Percentiles rank a stretch among this genome's conserved stretches.
Evolutionary conservation across 2,113 vertebrate species (phyloP).

Genomic region (Hydropotes inermis): DNA sequence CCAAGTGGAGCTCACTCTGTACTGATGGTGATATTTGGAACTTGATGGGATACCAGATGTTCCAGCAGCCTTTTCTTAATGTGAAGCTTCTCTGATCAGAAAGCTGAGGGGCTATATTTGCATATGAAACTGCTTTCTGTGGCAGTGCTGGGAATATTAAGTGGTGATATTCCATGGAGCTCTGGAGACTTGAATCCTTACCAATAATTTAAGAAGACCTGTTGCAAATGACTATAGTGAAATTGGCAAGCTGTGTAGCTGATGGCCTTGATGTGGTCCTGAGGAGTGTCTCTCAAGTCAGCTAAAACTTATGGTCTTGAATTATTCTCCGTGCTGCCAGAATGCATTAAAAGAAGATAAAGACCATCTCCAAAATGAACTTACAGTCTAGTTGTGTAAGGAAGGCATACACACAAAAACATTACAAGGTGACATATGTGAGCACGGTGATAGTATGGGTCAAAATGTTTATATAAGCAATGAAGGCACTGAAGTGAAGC

Average conservation of each 20-base stretch:
- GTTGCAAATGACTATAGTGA: constrained; percentile 56
- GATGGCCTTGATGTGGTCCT: constrained; percentile 40
- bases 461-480: neutral
- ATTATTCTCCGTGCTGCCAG: neutral
- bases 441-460: neutral
- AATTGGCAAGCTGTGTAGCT: constrained; percentile 62
- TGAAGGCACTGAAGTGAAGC: neutral
- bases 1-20: constrained; percentile 34
- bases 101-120: constrained; percentile 70
- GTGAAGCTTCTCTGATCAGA: constrained; percentile 62
- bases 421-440: neutral
- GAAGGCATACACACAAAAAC: neutral
- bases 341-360: constrained; percentile 9
- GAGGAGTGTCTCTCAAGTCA: constrained; percentile 23
- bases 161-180: constrained; percentile 35
- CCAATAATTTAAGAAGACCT: constrained; percentile 72
- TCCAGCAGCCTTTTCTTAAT: constrained; percentile 65
- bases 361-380: neutral
- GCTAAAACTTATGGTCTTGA: neutral
- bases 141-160: constrained; percentile 70
- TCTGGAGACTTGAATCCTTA: constrained; percentile 62
- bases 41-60: constrained; percentile 72
- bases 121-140: constrained; percentile 71
- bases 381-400: neutral
- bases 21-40: constrained; percentile 64